These are phyloP conservation scores for Lophochroa leadbeateri DNA, from an alignment of 2,113 vertebrate species.

Conservation along the genomic window DNA sequence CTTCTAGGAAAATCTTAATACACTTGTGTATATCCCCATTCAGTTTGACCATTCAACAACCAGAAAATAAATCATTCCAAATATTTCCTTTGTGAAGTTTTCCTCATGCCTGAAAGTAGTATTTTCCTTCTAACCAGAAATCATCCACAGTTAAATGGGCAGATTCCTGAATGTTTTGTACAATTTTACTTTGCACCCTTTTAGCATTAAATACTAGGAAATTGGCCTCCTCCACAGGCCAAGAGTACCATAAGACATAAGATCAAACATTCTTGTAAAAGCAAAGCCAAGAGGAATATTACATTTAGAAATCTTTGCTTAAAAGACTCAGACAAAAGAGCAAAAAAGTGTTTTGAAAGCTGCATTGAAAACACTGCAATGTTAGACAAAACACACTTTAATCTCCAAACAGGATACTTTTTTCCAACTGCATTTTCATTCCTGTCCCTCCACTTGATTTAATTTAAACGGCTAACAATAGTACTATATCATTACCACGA, in stretches of 20 bases:
- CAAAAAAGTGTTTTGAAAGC: background rate
- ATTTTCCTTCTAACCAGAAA: background rate
- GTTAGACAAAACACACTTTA: background rate
- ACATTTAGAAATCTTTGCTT: background rate
- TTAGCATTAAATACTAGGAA: background rate
- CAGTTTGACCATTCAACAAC: background rate
- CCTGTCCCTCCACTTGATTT: background rate
- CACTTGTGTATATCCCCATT: background rate
- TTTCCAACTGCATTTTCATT: background rate
- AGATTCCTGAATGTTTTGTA: background rate
- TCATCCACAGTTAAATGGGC: background rate
- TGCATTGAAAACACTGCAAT: background rate
- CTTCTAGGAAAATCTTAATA: background rate
- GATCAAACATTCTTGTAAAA: background rate
- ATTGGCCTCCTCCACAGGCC: background rate
- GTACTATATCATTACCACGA: background rate
- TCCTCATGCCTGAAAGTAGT: background rate
- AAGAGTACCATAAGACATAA: background rate
- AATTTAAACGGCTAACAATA: background rate
- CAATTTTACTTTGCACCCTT: background rate
- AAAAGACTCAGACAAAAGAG: background rate
- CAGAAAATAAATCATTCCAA: background rate
- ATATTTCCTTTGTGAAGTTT: background rate
- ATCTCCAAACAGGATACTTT: background rate
- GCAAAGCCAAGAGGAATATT: background rate